Percentiles rank a stretch among this genome's conserved stretches.
phyloP scores from a whole-genome alignment of 35 echinoderm and acorn worm genomes.

The Patiria miniata region DNA sequence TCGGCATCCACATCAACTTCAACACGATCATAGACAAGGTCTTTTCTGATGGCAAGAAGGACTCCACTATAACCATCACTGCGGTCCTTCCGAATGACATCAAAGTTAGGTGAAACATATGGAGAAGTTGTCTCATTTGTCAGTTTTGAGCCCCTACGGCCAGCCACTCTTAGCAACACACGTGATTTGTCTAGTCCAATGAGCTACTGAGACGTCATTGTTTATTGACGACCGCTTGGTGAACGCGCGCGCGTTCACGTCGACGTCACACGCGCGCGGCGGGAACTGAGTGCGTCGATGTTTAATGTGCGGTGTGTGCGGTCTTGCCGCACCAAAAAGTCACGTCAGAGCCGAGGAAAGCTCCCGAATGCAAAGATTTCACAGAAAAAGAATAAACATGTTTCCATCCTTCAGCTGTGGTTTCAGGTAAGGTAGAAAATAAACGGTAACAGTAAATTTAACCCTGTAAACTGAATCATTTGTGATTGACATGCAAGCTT shows the following conservation, averaged over 20 bases:
- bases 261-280: not conserved
- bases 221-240: slow-evolving; percentile 8
- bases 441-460: not conserved
- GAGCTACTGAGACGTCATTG: not conserved
- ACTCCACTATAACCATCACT: slow-evolving; percentile 43
- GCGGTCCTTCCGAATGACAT: slow-evolving; percentile 50
- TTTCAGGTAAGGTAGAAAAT: not conserved
- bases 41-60: slow-evolving; percentile 45
- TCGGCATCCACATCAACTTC: not conserved
- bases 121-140: not conserved
- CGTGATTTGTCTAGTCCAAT: not conserved
- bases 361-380: not conserved
- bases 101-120: not conserved
- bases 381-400: not conserved
- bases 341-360: no score
- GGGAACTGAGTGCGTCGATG: not conserved
- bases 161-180: not conserved
- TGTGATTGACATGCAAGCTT: slow-evolving; percentile 7
- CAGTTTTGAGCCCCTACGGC: not conserved
- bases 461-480: slow-evolving; percentile 1
- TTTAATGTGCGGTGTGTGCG: not conserved
- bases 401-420: not conserved
- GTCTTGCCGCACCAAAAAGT: no score
- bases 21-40: slow-evolving; percentile 26
- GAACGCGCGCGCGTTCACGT: no score